These are phyloP conservation scores for Xanthorhoe spadicearia DNA, from an alignment of 2,888 invertebrate species.

Conservation along the genomic window DNA sequence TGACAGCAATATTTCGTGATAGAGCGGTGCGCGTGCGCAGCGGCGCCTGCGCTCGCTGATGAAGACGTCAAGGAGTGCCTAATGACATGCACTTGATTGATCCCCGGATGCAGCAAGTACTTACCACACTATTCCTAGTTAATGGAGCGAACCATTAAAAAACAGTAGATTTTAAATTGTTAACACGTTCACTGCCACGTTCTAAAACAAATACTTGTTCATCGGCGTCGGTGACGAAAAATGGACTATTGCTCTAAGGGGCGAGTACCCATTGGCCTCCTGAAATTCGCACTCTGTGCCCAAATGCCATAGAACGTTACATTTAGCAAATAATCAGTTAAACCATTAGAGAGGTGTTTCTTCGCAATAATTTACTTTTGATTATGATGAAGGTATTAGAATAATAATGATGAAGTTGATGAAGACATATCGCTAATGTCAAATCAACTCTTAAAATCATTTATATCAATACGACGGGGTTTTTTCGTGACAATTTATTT, in stretches of 20 bases:
- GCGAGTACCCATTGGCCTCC: no score
- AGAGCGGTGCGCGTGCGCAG: slow-evolving; percentile 8
- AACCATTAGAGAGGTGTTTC: neutral
- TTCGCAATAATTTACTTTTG: neutral
- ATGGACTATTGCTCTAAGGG: no score
- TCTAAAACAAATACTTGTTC: no score
- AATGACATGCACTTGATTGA: slow-evolving; percentile 20
- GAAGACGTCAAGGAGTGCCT: slow-evolving; percentile 21
- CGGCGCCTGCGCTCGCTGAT: slow-evolving; percentile 10
- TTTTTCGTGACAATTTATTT: slow-evolving; percentile 17
- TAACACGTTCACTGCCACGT: no score
- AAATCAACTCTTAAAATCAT: slow-evolving; percentile 12
- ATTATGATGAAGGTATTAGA: neutral
- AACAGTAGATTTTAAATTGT: no score
- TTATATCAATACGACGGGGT: slow-evolving; percentile 9
- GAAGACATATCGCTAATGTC: neutral
- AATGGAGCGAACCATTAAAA: no score
- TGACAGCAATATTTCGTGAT: slow-evolving; percentile 12
- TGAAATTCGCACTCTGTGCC: no score
- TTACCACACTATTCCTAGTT: neutral
- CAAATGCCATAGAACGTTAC: no score
- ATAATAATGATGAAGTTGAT: neutral
- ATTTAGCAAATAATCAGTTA: neutral
- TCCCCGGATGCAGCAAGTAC: slow-evolving; percentile 1
- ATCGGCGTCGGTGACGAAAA: no score